Percentiles rank a stretch among this genome's conserved stretches.
Evolutionary conservation across 2,797 vertebrate genomes (phyloP).

Genomic region (Chaetodon trifasciatus): DNA sequence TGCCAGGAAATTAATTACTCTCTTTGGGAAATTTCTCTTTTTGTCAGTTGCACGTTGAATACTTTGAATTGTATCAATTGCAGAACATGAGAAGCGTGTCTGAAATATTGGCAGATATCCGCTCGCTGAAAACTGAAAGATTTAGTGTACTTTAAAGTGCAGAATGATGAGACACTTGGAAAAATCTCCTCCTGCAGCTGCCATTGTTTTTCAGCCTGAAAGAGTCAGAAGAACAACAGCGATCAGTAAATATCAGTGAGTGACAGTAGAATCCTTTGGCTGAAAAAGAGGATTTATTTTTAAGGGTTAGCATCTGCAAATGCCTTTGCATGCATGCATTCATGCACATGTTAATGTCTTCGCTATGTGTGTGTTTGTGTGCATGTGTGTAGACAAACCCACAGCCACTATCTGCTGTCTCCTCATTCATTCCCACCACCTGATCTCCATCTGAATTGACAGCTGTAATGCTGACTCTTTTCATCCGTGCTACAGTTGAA

Average conservation of each 20-base stretch:
- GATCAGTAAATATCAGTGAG: conserved; percentile 61
- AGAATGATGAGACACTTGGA: conserved; percentile 59
- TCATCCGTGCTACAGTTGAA: conserved; percentile 88
- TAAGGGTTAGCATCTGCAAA: conserved; percentile 73
- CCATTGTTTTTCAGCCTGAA: conserved; percentile 62
- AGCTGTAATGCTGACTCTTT: conserved; percentile 91
- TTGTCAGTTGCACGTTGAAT: conserved; percentile 51
- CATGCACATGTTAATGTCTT: conserved; percentile 68
- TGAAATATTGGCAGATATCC: conserved; percentile 71
- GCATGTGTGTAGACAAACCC: conserved; percentile 42
- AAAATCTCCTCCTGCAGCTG: conserved; percentile 52
- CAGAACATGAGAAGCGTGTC: conserved; percentile 58
- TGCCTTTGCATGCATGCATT: conserved; percentile 72
- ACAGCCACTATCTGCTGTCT: conserved; percentile 82
- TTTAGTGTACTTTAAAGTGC: conserved; percentile 53
- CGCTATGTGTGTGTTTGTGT: not conserved
- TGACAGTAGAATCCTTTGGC: conserved; percentile 52
- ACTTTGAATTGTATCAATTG: conserved; percentile 73
- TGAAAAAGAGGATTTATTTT: conserved; percentile 57
- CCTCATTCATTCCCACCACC: conserved; percentile 90
- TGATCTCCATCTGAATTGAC: conserved; percentile 92
- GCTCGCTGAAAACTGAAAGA: conserved; percentile 36
- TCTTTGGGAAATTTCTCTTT: conserved; percentile 79
- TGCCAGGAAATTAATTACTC: conserved; percentile 83
- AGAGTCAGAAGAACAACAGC: conserved; percentile 47